A percentile compares a stretch with the other conserved stretches of the same genome.
These are phyloP conservation scores for Hydrotaea diabolus DNA, from an alignment of 2,888 invertebrate species.

Conservation along the genomic window DNA sequence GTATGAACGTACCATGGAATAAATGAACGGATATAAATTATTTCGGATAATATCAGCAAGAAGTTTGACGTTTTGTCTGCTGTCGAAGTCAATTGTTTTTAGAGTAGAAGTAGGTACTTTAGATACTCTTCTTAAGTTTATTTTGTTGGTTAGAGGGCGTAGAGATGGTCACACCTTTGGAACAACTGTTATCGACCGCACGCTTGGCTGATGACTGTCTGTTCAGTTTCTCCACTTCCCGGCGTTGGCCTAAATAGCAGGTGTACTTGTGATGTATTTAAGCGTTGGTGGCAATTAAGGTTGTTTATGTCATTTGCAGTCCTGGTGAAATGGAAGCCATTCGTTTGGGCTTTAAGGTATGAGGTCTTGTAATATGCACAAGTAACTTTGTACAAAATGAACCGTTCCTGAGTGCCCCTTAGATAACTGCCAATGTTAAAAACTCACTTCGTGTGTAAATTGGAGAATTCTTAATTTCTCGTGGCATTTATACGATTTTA, in stretches of 20 bases:
- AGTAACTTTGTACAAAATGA: too few species aligned
- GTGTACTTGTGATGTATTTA: too few species aligned
- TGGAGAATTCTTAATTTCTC: too few species aligned
- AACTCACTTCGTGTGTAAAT: too few species aligned
- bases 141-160: neutral
- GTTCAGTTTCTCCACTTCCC: conserved; percentile 20
- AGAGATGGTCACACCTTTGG: conserved; percentile 10
- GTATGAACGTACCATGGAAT: neutral
- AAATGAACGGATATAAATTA: conserved; percentile 8
- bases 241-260: neutral
- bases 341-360: too few species aligned
- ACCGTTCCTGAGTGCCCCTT: too few species aligned
- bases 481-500: too few species aligned
- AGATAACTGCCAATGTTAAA: too few species aligned
- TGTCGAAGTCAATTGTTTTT: neutral
- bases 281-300: too few species aligned
- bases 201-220: neutral
- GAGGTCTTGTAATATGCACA: too few species aligned
- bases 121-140: neutral
- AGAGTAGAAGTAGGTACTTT: neutral
- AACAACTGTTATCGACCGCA: neutral
- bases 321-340: neutral
- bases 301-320: too few species aligned
- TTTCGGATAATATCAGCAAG: conserved; percentile 10
- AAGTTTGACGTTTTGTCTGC: conserved; percentile 19